Base-by-base conservation (phyloP, 2,113 vertebrate genomes). In the Notarius quadriscutis region DNA sequence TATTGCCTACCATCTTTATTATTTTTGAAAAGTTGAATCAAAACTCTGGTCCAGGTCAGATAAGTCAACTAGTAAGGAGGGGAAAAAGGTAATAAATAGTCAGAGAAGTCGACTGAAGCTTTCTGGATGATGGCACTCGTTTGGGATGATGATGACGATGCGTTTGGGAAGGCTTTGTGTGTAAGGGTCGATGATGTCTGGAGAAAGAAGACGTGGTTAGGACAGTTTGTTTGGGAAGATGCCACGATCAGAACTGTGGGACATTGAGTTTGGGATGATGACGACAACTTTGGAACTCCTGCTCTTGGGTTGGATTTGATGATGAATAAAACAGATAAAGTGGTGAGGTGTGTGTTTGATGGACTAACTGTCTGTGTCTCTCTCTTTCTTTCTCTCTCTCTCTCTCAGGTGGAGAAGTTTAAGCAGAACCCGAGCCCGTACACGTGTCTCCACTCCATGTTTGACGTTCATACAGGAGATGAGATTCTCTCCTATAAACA, bases 351-450 rank as follows among this genome's bases (percentile, higher is more conserved):
- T n/a, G 75, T 81, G 25, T 88, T 57, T 90, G 20, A 88, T 81
- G 50, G 25, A 57, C 7, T 89, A 63, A n/a, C n/a, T 88, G 58
- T 41, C 18, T 25, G 14, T 69, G 6, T 34, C 25, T 88, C 14
- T 84, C 25, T 84, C 10, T 89, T 53, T 80, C 2, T 91, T 18
- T 92, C 87, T 88, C 30, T 67, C 15, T 85, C 75, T 51, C 55
- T 90, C 50, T 88, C 63, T 65, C 86, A 99, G 98, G 97, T 99
- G 89, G 97, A 99, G 93, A 94, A 96, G 89, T 99, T 98, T 90
- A 99, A 99, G 90, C 97, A 99, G 91, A 97, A 99, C 74, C 98
- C 98, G 34, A 97, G 96, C 83, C 97, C 98, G 3, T 95, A 96
- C 60, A 97, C 94, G 10, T 99, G 97, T 90, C 96, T 99, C 80